Conservation (phyloP, 2,888 invertebrate genomes). For the Lepidonotus clava region DNA sequence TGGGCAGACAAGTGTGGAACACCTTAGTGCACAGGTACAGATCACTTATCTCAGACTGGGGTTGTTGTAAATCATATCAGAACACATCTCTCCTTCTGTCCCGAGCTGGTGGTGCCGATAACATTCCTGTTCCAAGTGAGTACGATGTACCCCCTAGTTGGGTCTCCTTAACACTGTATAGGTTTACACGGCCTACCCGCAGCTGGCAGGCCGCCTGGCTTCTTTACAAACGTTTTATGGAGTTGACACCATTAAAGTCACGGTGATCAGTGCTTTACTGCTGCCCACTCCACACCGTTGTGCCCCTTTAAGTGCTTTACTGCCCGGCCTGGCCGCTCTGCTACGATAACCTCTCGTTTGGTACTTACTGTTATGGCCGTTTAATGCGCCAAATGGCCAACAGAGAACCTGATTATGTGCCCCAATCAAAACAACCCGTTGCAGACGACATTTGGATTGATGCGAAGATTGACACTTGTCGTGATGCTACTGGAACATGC, state of each 20-base stretch:
- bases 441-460: background rate
- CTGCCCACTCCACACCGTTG: background rate
- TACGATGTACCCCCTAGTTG: no score
- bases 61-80: constrained; percentile 21
- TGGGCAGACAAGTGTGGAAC: no score
- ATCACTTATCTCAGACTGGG: no score
- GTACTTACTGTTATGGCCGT: constrained; percentile 1
- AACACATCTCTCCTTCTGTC: background rate
- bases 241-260: background rate
- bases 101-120: no score
- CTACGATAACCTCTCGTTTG: background rate
- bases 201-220: no score
- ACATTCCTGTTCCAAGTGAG: no score
- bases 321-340: background rate
- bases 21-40: no score
- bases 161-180: background rate
- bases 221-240: background rate
- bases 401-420: constrained; percentile 13
- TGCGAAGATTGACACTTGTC: constrained; percentile 33
- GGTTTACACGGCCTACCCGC: no score
- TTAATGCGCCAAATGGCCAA: constrained; percentile 12
- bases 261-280: background rate
- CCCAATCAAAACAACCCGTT: constrained; percentile 44
- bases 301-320: background rate
- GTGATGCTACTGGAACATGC: background rate